These are phyloP conservation scores for Molossus alvarezi DNA, from an alignment of 2,797 vertebrate genomes.

Conservation along the genomic window DNA sequence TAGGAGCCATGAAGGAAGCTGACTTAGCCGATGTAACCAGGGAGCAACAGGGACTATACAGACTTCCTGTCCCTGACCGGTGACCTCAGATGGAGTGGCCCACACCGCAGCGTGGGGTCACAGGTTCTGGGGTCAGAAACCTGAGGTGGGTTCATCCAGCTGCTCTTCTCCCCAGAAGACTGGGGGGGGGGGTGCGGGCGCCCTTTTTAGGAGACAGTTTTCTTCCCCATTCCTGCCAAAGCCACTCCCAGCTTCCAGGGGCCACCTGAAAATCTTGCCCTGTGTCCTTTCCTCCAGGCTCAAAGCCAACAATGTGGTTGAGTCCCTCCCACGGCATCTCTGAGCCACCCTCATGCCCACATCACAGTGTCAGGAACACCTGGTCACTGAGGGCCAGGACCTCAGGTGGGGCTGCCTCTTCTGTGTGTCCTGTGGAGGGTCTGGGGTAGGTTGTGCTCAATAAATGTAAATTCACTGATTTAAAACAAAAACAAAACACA, in stretches of 20 bases:
- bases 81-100: neutral
- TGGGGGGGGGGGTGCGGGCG: too few relatives aligned
- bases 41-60: fast-evolving
- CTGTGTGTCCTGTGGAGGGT: too few relatives aligned
- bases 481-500: too few relatives aligned
- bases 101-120: too few relatives aligned
- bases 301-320: fast-evolving
- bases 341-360: too few relatives aligned
- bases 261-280: fast-evolving
- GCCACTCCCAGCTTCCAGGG: neutral
- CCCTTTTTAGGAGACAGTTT: fast-evolving
- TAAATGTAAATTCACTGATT: too few relatives aligned
- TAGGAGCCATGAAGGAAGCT: neutral
- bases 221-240: neutral
- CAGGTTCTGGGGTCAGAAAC: neutral
- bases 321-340: fast-evolving
- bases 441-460: too few relatives aligned
- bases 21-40: fast-evolving
- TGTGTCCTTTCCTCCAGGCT: neutral
- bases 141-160: neutral
- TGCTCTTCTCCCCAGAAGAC: neutral
- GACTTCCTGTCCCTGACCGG: neutral
- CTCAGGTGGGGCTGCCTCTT: too few relatives aligned
- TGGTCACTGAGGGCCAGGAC: too few relatives aligned
- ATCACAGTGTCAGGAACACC: neutral